Percentiles rank a stretch among this genome's conserved stretches.
These are phyloP conservation scores for Sphaerodactylus townsendi DNA, from an alignment of 2,113 vertebrate genomes.

Conservation along the genomic window DNA sequence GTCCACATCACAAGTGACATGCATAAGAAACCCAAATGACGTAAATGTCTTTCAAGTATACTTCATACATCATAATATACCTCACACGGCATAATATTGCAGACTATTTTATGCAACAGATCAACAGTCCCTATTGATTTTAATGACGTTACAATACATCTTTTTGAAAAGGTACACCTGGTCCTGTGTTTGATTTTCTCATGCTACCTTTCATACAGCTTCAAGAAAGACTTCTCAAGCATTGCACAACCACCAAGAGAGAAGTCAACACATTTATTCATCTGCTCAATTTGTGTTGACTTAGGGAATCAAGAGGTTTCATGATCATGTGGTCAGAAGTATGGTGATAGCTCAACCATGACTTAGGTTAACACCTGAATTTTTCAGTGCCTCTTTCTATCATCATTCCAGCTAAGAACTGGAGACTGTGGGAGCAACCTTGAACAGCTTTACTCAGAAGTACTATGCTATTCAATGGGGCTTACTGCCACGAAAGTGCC, in stretches of 20 bases:
- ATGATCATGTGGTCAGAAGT: not conserved
- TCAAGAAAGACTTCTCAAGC: not conserved
- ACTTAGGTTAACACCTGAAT: not conserved
- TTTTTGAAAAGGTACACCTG: not conserved
- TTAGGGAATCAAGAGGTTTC: not conserved
- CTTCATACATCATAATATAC: not conserved
- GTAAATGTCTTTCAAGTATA: not conserved
- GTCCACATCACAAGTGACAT: not conserved
- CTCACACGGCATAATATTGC: not conserved
- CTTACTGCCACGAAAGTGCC: no score
- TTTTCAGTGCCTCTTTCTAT: not conserved
- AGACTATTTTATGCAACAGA: not conserved
- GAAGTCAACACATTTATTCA: not conserved
- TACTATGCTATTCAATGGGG: no score
- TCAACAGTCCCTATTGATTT: not conserved
- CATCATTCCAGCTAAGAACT: not conserved
- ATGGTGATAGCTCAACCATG: not conserved
- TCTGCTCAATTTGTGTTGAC: not conserved
- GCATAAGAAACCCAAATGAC: not conserved
- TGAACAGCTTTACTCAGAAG: no score
- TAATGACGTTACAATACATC: not conserved
- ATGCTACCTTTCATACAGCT: not conserved
- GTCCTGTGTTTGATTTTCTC: not conserved
- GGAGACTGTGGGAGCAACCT: no score
- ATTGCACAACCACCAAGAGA: not conserved